These are phyloP conservation scores for Gymnoscopelus braueri DNA, from an alignment of 2,797 vertebrate genomes.

Conservation along the genomic window DNA sequence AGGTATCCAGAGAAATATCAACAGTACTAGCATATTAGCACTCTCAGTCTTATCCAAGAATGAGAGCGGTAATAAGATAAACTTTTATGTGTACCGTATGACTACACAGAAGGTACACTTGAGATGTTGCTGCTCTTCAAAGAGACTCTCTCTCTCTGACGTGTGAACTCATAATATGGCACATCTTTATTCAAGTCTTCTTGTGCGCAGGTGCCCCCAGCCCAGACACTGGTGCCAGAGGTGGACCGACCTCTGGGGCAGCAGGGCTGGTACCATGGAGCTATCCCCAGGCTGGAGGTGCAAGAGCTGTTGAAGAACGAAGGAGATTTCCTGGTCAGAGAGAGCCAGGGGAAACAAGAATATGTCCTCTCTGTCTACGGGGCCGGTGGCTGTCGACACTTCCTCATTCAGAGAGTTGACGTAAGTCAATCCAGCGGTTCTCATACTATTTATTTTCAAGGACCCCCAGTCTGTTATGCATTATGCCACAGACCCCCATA, in stretches of 20 bases:
- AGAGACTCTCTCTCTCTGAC: no score
- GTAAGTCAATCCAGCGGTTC: constrained; percentile 78
- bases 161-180: no score
- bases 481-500: no score
- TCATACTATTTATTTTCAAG: no score
- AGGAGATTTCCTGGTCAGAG: constrained; percentile 90
- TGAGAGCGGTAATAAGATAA: no score
- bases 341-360: constrained; percentile 95
- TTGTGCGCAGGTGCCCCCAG: constrained; percentile 81
- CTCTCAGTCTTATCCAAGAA: no score
- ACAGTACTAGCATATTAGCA: no score
- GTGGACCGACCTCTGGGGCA: constrained; percentile 88
- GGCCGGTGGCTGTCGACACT: constrained; percentile 88
- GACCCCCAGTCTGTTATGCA: no score
- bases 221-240: constrained; percentile 74
- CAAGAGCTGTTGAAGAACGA: constrained; percentile 85
- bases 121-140: no score
- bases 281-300: constrained; percentile 89
- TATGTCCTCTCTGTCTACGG: constrained; percentile 92
- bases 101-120: no score
- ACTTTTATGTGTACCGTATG: no score
- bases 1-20: no score
- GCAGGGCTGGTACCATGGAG: constrained; percentile 96
- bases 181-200: constrained; percentile 1
- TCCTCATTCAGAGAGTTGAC: constrained; percentile 89